These are phyloP conservation scores for Craterocephalus amniculus DNA, from an alignment of 2,797 vertebrate genomes.

Conservation along the genomic window DNA sequence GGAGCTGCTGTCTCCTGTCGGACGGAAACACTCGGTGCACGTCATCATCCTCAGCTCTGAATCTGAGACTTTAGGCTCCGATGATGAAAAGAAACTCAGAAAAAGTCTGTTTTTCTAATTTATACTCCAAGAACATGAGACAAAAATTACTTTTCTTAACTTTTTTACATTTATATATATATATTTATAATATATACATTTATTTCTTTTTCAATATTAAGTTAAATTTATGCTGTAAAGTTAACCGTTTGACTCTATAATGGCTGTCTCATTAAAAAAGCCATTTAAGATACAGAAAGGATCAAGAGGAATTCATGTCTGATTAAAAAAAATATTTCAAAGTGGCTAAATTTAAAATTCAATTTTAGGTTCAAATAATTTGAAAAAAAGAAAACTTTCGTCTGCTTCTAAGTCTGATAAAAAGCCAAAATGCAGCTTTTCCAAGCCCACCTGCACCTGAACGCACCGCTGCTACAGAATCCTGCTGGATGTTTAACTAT, in stretches of 20 bases:
- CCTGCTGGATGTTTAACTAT: neutral
- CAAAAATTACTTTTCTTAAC: too few relatives aligned
- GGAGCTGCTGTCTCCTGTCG: constrained; percentile 33
- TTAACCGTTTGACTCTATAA: too few relatives aligned
- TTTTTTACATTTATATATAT: too few relatives aligned
- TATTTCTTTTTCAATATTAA: too few relatives aligned
- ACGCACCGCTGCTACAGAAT: neutral
- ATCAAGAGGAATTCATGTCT: too few relatives aligned
- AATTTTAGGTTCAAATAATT: too few relatives aligned
- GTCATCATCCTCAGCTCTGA: constrained; percentile 27
- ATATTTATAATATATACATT: too few relatives aligned
- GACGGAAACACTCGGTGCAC: constrained; percentile 41
- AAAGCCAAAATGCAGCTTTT: neutral
- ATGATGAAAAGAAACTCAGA: neutral
- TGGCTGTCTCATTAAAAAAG: too few relatives aligned
- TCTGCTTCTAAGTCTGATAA: neutral
- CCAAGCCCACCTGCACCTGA: constrained; percentile 20
- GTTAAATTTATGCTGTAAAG: too few relatives aligned
- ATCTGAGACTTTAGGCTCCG: neutral
- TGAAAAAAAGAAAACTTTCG: too few relatives aligned
- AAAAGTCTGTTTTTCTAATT: neutral
- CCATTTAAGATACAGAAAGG: neutral
- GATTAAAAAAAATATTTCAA: too few relatives aligned
- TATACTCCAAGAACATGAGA: neutral
- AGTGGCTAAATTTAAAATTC: too few relatives aligned